Percentiles rank a stretch among this genome's conserved stretches.
These are phyloP conservation scores for Cuculus canorus DNA, from an alignment of 2,797 vertebrate species.

Conservation along the genomic window DNA sequence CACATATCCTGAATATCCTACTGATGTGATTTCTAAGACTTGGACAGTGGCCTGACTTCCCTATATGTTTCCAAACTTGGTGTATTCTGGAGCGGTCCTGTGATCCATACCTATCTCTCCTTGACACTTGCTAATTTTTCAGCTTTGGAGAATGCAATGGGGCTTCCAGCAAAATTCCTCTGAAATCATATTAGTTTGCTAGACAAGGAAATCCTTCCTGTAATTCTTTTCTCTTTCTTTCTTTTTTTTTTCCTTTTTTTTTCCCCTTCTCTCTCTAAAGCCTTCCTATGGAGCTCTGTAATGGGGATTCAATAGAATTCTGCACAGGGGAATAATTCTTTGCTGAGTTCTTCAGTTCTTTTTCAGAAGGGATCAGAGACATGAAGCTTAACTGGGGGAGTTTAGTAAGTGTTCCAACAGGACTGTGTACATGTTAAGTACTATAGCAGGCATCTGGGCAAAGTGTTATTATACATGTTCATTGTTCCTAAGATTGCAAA, in stretches of 20 bases:
- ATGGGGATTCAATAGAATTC: background rate
- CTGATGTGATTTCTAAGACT: background rate
- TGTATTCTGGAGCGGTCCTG: background rate
- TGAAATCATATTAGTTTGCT: background rate
- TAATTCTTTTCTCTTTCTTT: background rate
- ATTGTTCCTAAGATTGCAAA: background rate
- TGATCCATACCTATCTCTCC: background rate
- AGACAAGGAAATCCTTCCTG: background rate
- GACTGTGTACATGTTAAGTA: background rate
- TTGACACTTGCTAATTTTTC: background rate
- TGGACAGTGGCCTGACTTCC: background rate
- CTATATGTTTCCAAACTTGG: background rate
- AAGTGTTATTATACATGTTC: background rate
- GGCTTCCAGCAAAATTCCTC: background rate
- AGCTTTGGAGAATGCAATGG: background rate
- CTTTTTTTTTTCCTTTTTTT: fast-evolving
- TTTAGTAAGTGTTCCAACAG: background rate
- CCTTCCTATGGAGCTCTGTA: background rate
- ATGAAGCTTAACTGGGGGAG: background rate
- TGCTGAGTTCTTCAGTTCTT: background rate
- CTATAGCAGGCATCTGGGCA: background rate
- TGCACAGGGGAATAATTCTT: background rate
- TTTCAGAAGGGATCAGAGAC: conserved; percentile 12
- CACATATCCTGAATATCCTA: background rate
- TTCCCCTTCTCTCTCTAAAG: background rate